A percentile compares a stretch with the other conserved stretches of the same genome.
Evolutionary conservation across 2,113 vertebrate genomes (phyloP).

Genomic region (Acanthisitta chloris): DNA sequence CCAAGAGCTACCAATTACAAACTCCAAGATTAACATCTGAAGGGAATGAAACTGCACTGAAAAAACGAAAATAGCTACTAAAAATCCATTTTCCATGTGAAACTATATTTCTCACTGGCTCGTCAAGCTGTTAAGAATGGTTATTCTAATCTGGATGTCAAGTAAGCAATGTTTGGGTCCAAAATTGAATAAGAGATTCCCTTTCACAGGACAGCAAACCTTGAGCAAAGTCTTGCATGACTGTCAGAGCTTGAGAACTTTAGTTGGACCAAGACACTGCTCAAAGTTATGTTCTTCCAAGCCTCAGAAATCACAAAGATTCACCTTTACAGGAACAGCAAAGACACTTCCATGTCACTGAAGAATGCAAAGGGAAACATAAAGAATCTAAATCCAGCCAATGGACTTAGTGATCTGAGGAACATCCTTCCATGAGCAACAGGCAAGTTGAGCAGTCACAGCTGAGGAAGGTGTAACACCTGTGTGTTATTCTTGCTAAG

Average conservation of each 20-base stretch:
- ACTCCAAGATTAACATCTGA: conserved; percentile 5
- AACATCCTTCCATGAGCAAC: neutral
- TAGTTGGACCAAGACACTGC: neutral
- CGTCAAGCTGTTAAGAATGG: neutral
- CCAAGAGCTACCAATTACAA: conserved; percentile 11
- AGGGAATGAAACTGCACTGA: neutral
- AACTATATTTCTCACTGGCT: neutral
- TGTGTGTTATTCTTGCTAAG: neutral
- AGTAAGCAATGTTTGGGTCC: neutral
- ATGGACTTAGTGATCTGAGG: neutral
- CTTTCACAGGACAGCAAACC: neutral
- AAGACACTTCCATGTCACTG: neutral
- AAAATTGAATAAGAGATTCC: neutral
- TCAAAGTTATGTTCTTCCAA: neutral
- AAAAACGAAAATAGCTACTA: neutral
- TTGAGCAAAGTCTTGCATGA: neutral
- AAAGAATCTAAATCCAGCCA: neutral
- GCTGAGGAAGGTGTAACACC: fast-evolving
- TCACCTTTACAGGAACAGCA: neutral
- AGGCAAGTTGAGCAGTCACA: neutral
- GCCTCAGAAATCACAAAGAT: neutral
- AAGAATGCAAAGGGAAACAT: neutral
- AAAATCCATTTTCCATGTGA: neutral
- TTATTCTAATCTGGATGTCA: neutral
- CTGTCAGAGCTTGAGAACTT: neutral